Evolutionary conservation across 2,888 invertebrate genomes (phyloP).

Genomic region (Seladonia tumulorum): DNA sequence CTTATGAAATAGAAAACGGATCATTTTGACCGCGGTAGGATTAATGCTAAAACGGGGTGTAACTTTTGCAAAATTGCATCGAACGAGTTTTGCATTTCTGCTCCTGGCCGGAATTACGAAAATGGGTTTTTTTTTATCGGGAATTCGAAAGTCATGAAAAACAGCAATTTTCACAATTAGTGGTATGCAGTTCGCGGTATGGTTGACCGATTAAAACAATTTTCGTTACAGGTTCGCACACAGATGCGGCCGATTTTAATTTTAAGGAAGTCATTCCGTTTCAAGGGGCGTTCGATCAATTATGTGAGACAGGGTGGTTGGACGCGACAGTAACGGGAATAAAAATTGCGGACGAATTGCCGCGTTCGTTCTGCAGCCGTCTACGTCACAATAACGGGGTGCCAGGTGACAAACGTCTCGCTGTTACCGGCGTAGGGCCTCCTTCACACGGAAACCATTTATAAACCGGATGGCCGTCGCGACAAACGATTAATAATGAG

Average conservation of each 20-base stretch:
- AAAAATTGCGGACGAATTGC: background rate
- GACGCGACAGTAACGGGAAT: background rate
- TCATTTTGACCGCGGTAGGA: too few species aligned
- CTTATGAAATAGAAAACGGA: too few species aligned
- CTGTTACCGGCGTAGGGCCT: background rate
- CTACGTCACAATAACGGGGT: slow-evolving; percentile 7
- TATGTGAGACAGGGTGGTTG: background rate
- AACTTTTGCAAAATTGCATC: too few species aligned
- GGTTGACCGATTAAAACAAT: background rate
- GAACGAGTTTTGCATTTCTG: too few species aligned
- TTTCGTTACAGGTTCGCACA: background rate
- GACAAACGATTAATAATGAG: slow-evolving; percentile 38
- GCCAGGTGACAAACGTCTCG: background rate
- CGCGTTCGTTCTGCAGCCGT: background rate
- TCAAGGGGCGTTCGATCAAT: background rate
- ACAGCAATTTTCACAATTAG: too few species aligned
- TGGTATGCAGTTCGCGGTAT: background rate
- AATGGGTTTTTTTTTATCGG: too few species aligned
- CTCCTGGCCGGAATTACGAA: too few species aligned
- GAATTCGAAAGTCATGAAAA: too few species aligned
- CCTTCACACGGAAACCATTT: background rate
- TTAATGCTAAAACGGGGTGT: too few species aligned
- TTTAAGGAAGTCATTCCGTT: too few species aligned
- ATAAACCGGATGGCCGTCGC: background rate
- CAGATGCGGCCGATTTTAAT: background rate